Evolutionary conservation across 2,888 invertebrate genomes (phyloP).

Genomic region (Phrixothrix hirtus): DNA sequence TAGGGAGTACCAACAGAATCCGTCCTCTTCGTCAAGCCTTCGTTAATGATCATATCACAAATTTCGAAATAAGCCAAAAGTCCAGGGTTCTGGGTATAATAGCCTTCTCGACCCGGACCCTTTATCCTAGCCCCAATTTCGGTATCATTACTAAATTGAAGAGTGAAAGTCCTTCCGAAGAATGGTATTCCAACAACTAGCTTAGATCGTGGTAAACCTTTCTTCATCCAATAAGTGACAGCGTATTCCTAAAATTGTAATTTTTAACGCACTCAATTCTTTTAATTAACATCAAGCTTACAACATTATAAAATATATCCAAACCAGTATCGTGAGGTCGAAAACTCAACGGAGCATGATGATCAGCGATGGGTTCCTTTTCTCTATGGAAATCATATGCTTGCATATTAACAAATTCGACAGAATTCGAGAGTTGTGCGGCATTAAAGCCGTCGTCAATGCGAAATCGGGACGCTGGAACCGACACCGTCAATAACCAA

Average conservation of each 20-base stretch:
- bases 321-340: constrained; percentile 58
- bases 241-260: constrained; percentile 63
- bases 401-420: constrained; percentile 71
- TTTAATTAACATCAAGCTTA: constrained; percentile 43
- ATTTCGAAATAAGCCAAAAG: constrained; percentile 76
- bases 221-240: constrained; percentile 67
- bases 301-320: constrained; percentile 60
- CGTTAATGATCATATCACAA: constrained; percentile 51
- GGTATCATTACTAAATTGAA: constrained; percentile 61
- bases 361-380: constrained; percentile 54
- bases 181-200: constrained; percentile 73
- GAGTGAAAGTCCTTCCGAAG: constrained; percentile 72
- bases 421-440: constrained; percentile 61
- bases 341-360: constrained; percentile 58
- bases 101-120: constrained; percentile 68
- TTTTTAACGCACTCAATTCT: background rate
- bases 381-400: constrained; percentile 66
- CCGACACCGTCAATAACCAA: constrained; percentile 62
- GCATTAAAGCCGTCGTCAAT: constrained; percentile 71
- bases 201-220: constrained; percentile 68
- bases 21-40: constrained; percentile 47
- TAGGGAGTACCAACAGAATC: constrained; percentile 71
- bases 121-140: constrained; percentile 62
- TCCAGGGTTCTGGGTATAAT: constrained; percentile 70
- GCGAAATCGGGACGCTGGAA: constrained; percentile 64